These are phyloP conservation scores for Oscheius sp. DNA, from an alignment of 2,888 invertebrate species.

Conservation along the genomic window DNA sequence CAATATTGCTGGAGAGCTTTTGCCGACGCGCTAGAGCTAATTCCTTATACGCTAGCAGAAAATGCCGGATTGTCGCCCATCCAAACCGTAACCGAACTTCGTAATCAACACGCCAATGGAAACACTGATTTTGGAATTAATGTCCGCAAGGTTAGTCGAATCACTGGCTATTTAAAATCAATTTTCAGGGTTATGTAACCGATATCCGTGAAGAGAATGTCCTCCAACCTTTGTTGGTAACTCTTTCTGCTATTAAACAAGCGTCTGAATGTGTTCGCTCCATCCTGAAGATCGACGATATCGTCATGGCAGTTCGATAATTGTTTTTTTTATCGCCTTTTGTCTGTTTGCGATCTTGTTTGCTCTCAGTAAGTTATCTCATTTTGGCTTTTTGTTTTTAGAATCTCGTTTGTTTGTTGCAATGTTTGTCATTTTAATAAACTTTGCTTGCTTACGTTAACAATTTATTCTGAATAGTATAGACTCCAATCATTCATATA, in stretches of 20 bases:
- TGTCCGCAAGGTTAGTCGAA: conserved; percentile 79
- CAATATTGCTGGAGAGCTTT: conserved; percentile 94
- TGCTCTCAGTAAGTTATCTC: conserved; percentile 12
- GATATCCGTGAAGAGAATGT: conserved; percentile 97
- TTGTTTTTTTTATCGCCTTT: not conserved
- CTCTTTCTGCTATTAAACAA: conserved; percentile 88
- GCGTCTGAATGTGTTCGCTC: conserved; percentile 96
- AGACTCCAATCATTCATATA: not conserved
- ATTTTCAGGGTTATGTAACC: conserved; percentile 83
- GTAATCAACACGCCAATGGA: conserved; percentile 89
- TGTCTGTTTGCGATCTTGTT: conserved; percentile 12
- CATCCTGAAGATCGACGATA: conserved; percentile 98
- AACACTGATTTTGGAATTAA: conserved; percentile 91
- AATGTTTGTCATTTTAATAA: conserved; percentile 20
- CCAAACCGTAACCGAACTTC: conserved; percentile 92
- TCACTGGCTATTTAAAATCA: not conserved
- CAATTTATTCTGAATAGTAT: conserved; percentile 17
- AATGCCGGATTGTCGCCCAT: conserved; percentile 92
- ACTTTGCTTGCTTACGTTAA: conserved; percentile 13
- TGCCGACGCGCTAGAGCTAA: conserved; percentile 89
- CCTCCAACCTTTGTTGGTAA: conserved; percentile 94
- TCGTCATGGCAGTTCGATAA: conserved; percentile 74
- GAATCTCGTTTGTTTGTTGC: conserved; percentile 13
- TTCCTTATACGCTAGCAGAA: conserved; percentile 89
- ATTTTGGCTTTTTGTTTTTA: conserved; percentile 7